Conservation (phyloP, 2,888 invertebrate species). For the Cybosia mesomella region DNA sequence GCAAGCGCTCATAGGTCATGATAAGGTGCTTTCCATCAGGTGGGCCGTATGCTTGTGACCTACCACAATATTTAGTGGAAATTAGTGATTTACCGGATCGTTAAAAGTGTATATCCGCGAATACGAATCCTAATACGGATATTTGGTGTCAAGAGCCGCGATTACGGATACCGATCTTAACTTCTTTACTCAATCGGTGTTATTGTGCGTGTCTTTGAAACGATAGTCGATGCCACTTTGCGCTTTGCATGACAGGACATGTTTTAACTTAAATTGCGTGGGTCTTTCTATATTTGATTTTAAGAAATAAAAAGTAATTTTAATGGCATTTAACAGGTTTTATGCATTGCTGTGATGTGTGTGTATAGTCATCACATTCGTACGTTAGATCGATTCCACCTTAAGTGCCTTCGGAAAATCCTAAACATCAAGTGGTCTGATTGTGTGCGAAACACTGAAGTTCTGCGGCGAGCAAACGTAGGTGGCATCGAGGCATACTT, state of each 20-base stretch:
- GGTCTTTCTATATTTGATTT: no score
- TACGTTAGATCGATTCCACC: no score
- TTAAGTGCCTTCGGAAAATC: no score
- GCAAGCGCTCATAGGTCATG: not conserved
- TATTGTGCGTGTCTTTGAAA: not conserved
- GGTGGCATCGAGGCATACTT: no score
- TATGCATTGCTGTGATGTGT: no score
- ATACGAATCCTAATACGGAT: not conserved
- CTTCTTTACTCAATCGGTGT: not conserved
- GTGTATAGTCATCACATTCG: no score
- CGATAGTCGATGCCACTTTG: not conserved
- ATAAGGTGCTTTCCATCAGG: not conserved
- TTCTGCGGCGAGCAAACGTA: no score
- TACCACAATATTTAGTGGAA: not conserved
- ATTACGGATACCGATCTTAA: not conserved
- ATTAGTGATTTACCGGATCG: not conserved
- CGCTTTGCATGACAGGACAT: not conserved
- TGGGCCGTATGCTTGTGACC: not conserved
- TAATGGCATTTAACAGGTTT: no score
- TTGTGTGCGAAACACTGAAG: no score
- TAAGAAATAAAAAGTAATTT: no score
- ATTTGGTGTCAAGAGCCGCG: not conserved
- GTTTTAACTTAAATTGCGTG: not conserved
- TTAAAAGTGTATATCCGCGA: not conserved
- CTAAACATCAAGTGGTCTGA: no score